phyloP scores from a whole-genome alignment of 2,797 vertebrate species.

The Acanthornis magna region DNA sequence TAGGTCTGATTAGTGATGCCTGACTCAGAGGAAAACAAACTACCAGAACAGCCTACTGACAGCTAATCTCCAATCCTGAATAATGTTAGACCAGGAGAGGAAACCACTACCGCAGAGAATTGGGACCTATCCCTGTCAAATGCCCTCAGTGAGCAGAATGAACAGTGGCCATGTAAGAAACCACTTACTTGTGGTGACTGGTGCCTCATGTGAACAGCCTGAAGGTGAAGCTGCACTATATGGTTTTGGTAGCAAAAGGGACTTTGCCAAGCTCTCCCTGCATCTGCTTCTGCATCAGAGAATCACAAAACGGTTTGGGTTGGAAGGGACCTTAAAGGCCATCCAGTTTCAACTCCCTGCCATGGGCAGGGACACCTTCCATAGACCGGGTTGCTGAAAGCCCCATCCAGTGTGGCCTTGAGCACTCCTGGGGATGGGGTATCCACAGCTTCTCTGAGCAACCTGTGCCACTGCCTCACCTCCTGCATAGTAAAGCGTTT shows the following conservation, averaged over 20 bases:
- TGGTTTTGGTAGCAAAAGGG: not conserved
- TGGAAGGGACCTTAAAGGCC: not conserved
- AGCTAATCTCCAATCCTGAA: not conserved
- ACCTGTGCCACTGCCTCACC: not conserved
- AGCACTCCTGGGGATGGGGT: not conserved
- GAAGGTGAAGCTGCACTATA: not conserved
- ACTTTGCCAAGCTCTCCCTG: not conserved
- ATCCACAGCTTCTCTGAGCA: not conserved
- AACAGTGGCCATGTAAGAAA: not conserved
- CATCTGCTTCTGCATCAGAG: not conserved
- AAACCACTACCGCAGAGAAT: not conserved
- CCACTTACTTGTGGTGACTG: not conserved
- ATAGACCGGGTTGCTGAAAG: not conserved
- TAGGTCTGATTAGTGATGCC: constrained; percentile 1
- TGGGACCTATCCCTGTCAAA: not conserved
- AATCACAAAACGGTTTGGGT: not conserved
- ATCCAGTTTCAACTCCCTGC: not conserved
- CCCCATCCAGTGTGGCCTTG: not conserved
- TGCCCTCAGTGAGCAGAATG: not conserved
- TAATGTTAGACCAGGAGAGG: not conserved
- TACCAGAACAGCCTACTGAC: not conserved
- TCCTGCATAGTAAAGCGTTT: accelerated
- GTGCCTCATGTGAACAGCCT: not conserved
- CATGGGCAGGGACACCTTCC: not conserved
- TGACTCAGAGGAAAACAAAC: constrained; percentile 15